A percentile compares a stretch with the other conserved stretches of the same genome.
Evolutionary conservation across 2,797 vertebrate genomes (phyloP).

Genomic region (Australoheros facetus): DNA sequence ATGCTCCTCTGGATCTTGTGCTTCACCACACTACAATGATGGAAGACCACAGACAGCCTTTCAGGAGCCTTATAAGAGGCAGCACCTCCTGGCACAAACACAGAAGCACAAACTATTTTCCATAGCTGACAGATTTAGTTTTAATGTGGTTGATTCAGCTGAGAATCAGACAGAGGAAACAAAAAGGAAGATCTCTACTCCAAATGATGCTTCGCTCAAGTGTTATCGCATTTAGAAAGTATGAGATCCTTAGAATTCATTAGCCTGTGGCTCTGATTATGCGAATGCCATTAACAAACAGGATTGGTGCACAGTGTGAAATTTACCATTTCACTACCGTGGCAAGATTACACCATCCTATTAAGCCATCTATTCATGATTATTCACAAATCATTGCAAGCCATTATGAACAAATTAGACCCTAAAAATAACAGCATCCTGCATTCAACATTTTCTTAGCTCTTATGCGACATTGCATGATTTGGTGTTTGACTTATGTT

Average conservation of each 20-base stretch:
- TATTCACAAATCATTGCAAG: constrained; percentile 56
- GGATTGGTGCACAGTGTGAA: constrained; percentile 69
- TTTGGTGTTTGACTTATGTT: constrained; percentile 15
- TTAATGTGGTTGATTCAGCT: constrained; percentile 65
- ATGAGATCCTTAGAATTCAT: constrained; percentile 64
- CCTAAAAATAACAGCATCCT: constrained; percentile 31
- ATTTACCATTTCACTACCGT: constrained; percentile 65
- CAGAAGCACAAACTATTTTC: constrained; percentile 45
- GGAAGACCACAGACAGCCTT: constrained; percentile 57
- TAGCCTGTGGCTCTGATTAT: constrained; percentile 52
- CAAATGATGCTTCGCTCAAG: constrained; percentile 62
- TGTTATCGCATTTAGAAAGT: constrained; percentile 58
- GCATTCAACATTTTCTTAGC: neutral
- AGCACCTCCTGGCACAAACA: constrained; percentile 63
- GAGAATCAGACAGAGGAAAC: constrained; percentile 56
- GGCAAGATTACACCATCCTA: constrained; percentile 66
- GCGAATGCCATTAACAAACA: constrained; percentile 45
- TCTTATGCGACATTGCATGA: neutral
- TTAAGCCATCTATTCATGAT: constrained; percentile 69
- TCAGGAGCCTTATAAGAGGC: constrained; percentile 51
- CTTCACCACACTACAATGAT: constrained; percentile 47
- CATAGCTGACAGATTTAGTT: constrained; percentile 64
- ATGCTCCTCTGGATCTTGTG: constrained; percentile 56
- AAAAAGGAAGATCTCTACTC: constrained; percentile 56
- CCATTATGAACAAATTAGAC: constrained; percentile 50